Evolutionary conservation across 2,888 invertebrate species (phyloP).

Genomic region (Lepidochitona cinerea): DNA sequence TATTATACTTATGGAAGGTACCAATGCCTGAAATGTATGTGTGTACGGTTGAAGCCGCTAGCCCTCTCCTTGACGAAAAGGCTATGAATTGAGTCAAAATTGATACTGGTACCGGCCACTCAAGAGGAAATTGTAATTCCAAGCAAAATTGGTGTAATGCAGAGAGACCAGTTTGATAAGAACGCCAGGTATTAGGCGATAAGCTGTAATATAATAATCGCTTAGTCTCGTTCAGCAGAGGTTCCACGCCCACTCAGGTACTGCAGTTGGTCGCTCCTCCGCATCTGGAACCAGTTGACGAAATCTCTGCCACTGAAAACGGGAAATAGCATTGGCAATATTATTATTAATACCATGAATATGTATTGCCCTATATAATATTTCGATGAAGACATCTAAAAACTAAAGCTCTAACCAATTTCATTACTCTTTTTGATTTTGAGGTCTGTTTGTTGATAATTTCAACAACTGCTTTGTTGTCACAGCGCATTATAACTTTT

Average conservation of each 20-base stretch:
- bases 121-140: background rate
- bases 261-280: background rate
- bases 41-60: background rate
- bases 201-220: background rate
- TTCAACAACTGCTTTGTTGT: constrained; percentile 19
- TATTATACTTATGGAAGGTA: too few relatives aligned
- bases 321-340: constrained; percentile 19
- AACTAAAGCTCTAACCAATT: constrained; percentile 14
- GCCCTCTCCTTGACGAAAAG: background rate
- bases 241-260: background rate
- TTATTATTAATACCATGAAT: constrained; percentile 12
- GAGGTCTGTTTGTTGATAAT: constrained; percentile 17
- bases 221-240: background rate
- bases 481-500: background rate
- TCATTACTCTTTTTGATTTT: constrained; percentile 17
- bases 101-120: background rate
- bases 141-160: background rate
- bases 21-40: background rate
- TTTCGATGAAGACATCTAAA: constrained; percentile 13
- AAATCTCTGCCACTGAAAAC: constrained; percentile 15
- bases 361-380: constrained; percentile 16
- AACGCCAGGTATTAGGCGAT: background rate
- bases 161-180: background rate
- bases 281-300: constrained; percentile 13
- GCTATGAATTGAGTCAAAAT: background rate